Percentiles rank a stretch among this genome's conserved stretches.
Evolutionary conservation across 1,140 invertebrate species (phyloP).

Genomic region (Pentalonia nigronervosa): DNA sequence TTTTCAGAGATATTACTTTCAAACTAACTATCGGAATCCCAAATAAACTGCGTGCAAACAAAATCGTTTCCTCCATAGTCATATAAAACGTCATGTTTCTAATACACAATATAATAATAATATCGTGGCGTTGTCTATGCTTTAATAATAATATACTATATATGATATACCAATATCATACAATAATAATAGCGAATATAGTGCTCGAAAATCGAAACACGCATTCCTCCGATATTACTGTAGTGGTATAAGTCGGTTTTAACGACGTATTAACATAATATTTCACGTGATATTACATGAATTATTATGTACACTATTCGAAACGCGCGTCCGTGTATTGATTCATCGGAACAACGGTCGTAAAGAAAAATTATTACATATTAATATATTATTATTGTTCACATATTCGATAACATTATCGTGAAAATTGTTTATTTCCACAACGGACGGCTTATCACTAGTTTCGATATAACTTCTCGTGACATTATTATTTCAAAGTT

Average conservation of each 20-base stretch:
- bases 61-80: not conserved
- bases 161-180: not conserved
- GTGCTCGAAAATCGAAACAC: not conserved
- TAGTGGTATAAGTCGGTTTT: not conserved
- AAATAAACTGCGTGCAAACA: not conserved
- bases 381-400: conserved; percentile 9
- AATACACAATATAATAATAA: conserved; percentile 5
- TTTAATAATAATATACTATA: not conserved
- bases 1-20: not conserved
- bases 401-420: not conserved
- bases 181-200: not conserved
- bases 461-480: not conserved
- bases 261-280: conserved; percentile 23
- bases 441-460: not conserved
- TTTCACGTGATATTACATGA: conserved; percentile 12
- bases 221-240: not conserved
- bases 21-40: not conserved
- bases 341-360: not conserved
- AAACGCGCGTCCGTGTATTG: not conserved
- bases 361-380: conserved; percentile 15
- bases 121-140: not conserved
- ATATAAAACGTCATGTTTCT: not conserved
- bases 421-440: not conserved
- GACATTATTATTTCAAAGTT: too few species aligned
- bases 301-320: not conserved